Evolutionary conservation across 2,797 vertebrate genomes (phyloP), one percentile per base, ranked within the genome.

Genomic region (Pristis pectinata): DNA sequence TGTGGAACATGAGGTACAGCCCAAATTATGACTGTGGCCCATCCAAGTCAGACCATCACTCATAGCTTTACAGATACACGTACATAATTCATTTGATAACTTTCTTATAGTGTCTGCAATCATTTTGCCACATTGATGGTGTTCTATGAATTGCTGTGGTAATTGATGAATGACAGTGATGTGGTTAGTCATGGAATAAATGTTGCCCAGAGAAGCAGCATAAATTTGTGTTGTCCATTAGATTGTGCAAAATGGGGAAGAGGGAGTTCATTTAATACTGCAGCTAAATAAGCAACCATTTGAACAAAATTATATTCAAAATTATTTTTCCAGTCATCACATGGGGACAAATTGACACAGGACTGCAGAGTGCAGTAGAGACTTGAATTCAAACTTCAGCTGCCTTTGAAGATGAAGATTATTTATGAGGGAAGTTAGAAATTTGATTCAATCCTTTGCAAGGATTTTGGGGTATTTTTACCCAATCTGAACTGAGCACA

Each of bases 371-470:
- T 85, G 56, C 15, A 89, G 56, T 34, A 34, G 85, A 89, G 85
- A 30, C 89, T 19, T 89, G 34, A 34, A 61, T 89, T 89, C 85
- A 89, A 19, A 61, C 53, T 87, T 59, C 27, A 17, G 1, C 6
- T 87, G 53, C 53, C 85, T 89, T 87, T 17, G n/a, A 15, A 37
- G 30, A 19, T 61, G 34, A 34, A 61, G 5, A 17, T n/a, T 89
- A 59, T 61, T 89, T 89, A 30, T 34, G 85, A n/a, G 85, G 89
- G 56, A 89, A 19, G 13, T 89, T 59, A 61, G n/a, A 89, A 89
- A 59, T 89, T 89, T 8, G 10, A 53, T 53, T 53, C 49, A 56
- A 27, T 13, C 8, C 3, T n/a, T 87, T 61, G 56, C 15, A n/a
- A 59, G 56, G 34, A n/a, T 89, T 61, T 61, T 53, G 34, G 30